Evolutionary conservation across 1,140 invertebrate genomes (phyloP).

Genomic region (Coboldia fuscipes): DNA sequence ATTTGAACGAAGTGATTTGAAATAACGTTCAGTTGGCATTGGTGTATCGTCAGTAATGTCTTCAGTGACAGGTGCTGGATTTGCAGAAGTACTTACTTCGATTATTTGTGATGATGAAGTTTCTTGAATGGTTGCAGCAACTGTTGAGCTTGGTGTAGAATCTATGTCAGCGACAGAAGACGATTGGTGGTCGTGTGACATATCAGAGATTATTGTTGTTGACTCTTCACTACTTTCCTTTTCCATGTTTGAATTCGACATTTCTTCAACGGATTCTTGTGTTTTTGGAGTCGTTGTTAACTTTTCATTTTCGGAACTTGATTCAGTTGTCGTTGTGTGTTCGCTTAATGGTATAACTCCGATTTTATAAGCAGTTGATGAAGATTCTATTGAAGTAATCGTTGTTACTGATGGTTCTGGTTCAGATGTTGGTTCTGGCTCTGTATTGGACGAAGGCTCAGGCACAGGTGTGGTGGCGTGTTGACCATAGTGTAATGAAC

Average conservation of each 20-base stretch:
- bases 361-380: neutral
- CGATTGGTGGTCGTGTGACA: neutral
- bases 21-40: constrained; percentile 2
- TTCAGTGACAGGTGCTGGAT: constrained; percentile 3
- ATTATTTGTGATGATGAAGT: neutral
- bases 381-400: constrained; percentile 9
- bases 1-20: neutral
- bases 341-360: constrained; percentile 8
- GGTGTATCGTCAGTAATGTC: constrained; percentile 2
- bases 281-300: neutral
- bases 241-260: too few species aligned
- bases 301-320: neutral
- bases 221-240: too few species aligned
- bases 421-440: constrained; percentile 11
- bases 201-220: neutral
- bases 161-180: neutral
- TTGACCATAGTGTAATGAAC: constrained; percentile 1
- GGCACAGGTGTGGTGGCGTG: constrained; percentile 16
- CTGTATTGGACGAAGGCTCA: constrained; percentile 10
- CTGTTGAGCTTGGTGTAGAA: neutral
- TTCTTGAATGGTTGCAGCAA: neutral
- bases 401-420: constrained; percentile 3
- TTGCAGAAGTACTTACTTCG: neutral
- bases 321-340: neutral
- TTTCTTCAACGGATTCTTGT: too few species aligned